Base-by-base conservation (phyloP, 2,113 vertebrate species). In the Cinclus cinclus region DNA sequence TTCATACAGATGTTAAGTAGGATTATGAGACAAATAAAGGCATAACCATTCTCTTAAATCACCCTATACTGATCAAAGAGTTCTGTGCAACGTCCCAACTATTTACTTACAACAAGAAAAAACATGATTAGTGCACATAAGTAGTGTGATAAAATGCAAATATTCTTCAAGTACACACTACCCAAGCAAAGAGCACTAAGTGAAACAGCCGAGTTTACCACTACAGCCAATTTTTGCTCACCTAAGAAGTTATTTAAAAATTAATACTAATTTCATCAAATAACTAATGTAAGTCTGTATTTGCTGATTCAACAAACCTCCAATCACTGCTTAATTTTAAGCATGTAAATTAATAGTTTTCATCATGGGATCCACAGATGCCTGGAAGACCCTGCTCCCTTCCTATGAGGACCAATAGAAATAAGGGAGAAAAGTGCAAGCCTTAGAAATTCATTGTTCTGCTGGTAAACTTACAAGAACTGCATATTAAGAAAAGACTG, bases 61-160 rank as follows among this genome's bases (percentile, higher is more conserved):
- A 87, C 27, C 11, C 68, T 76, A 77, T 76, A 81, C 90, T 71
- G 87, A 94, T 97, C 94, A 97, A 93, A 95, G 87, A 84, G 80
- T 67, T 87, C 68, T 71, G 46, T 90, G 73, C 95, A 96, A 92
- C 93, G 89, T 78, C 47, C 27, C 50, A 96, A 93, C 58, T 79
- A 94, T 96, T 96, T 93, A 94, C 81, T 84, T 89, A 65, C 83
- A 92, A 76, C 95, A 97, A 96, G 94, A 96, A 93, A 93, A 94
- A 97, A 97, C 96, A 97, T 87, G 97, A 97, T 86, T 78, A 92
- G 86, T 77, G 33, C 53, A 84, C 56, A 93, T 84, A 96, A 92
- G 69, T 42, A 81, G 77, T 62, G 64, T 46, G 73, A 90, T 95
- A 92, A 97, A 97, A 96, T 95, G 95, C 95, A 87, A 96, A 92